Percentiles rank a stretch among this genome's conserved stretches.
Conservation (phyloP, 2,888 invertebrate species). For the Lasius fuliginosus region DNA sequence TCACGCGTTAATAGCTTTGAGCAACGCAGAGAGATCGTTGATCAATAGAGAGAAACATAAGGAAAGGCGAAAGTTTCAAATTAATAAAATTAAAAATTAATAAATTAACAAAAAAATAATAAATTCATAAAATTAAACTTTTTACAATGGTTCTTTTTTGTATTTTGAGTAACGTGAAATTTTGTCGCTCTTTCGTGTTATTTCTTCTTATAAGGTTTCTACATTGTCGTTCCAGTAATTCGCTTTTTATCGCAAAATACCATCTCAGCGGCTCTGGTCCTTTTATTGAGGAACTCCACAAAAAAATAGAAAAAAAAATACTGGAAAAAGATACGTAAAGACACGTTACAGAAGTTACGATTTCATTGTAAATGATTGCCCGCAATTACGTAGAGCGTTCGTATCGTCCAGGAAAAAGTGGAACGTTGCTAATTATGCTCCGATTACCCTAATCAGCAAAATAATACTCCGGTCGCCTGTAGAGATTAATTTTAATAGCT, state of each 20-base stretch:
- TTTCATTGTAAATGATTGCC: slow-evolving; percentile 59
- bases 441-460: slow-evolving; percentile 57
- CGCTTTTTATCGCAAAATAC: slow-evolving; percentile 34
- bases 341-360: slow-evolving; percentile 49
- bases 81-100: not conserved
- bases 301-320: slow-evolving; percentile 19
- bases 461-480: slow-evolving; percentile 40
- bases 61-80: not conserved
- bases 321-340: slow-evolving; percentile 17
- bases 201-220: not conserved
- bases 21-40: not conserved
- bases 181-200: not conserved
- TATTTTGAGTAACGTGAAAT: not conserved
- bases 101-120: no score
- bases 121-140: not conserved
- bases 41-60: not conserved
- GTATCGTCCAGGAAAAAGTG: slow-evolving; percentile 46
- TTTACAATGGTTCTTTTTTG: not conserved
- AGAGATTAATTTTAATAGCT: slow-evolving; percentile 55
- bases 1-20: slow-evolving; percentile 22
- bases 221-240: slow-evolving; percentile 11
- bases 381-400: slow-evolving; percentile 47
- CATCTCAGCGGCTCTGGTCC: slow-evolving; percentile 16
- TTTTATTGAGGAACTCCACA: slow-evolving; percentile 24
- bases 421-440: slow-evolving; percentile 47